A percentile compares a stretch with the other conserved stretches of the same genome.
Conservation (phyloP, 1,140 invertebrate species). For the Bombus superbus region DNA sequence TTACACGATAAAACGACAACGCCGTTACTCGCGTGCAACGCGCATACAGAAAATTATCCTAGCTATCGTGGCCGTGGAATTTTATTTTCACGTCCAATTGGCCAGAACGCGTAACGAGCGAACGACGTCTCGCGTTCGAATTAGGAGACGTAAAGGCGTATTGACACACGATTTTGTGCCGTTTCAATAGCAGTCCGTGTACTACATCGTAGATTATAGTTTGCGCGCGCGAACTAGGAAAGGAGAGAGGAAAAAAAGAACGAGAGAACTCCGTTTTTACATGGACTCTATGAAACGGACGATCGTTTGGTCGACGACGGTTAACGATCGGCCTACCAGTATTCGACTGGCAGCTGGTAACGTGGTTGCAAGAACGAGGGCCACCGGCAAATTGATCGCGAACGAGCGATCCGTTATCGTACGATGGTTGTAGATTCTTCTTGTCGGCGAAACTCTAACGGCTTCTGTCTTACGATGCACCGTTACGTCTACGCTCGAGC, state of each 20-base stretch:
- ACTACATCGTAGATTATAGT: neutral
- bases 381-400: slow-evolving; percentile 26
- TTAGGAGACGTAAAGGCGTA: neutral
- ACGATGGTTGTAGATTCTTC: slow-evolving; percentile 29
- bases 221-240: neutral
- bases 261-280: neutral
- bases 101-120: neutral
- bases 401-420: slow-evolving; percentile 40
- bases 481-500: slow-evolving; percentile 33
- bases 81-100: slow-evolving; percentile 11
- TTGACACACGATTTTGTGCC: slow-evolving; percentile 11
- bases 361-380: slow-evolving; percentile 29
- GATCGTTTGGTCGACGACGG: neutral
- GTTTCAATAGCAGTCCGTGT: neutral
- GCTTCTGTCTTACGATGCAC: slow-evolving; percentile 44
- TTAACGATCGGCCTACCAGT: neutral
- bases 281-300: neutral
- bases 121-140: neutral
- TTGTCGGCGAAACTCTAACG: slow-evolving; percentile 42
- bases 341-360: slow-evolving; percentile 23
- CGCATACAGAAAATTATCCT: neutral
- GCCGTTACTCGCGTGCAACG: neutral
- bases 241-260: no score
- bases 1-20: slow-evolving; percentile 2
- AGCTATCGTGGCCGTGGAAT: neutral